phyloP scores from a whole-genome alignment of 2,888 invertebrate species.

The Ceratothoa steindachneri region DNA sequence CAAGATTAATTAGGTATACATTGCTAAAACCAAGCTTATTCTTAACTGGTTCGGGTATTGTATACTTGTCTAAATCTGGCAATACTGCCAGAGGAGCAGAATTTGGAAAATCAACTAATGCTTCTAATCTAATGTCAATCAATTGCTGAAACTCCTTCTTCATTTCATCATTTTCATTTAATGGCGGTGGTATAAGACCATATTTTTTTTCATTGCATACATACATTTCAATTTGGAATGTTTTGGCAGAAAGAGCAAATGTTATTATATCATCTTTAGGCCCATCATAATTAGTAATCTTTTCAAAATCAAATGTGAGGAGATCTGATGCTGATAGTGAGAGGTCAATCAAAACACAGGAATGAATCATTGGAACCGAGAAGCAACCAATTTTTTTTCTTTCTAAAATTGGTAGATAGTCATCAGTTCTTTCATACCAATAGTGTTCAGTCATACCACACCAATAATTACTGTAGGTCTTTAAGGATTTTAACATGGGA shows the following conservation, averaged over 20 bases:
- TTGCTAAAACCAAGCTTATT: conserved; percentile 69
- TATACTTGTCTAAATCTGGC: conserved; percentile 44
- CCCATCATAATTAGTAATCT: conserved; percentile 61
- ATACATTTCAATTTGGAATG: conserved; percentile 64
- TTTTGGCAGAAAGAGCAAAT: conserved; percentile 77
- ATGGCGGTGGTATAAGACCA: conserved; percentile 76
- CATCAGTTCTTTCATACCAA: conserved; percentile 76
- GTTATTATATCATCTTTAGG: conserved; percentile 87
- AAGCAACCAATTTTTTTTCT: conserved; percentile 67
- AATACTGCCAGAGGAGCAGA: conserved; percentile 53
- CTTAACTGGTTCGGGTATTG: conserved; percentile 53
- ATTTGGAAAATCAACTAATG: conserved; percentile 61
- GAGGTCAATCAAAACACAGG: conserved; percentile 76
- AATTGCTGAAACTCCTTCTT: conserved; percentile 67
- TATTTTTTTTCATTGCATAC: conserved; percentile 76
- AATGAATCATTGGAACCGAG: conserved; percentile 85
- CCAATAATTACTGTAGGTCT: conserved; percentile 94
- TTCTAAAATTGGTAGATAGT: conserved; percentile 74
- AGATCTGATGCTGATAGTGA: conserved; percentile 59
- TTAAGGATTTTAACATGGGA: conserved; percentile 81
- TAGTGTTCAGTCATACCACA: conserved; percentile 81
- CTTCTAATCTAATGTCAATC: conserved; percentile 69
- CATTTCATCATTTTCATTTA: conserved; percentile 65
- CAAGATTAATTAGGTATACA: conserved; percentile 88
- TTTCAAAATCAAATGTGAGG: conserved; percentile 70